Evolutionary conservation across 2,113 vertebrate genomes (phyloP).

Genomic region (Albula glossodonta): DNA sequence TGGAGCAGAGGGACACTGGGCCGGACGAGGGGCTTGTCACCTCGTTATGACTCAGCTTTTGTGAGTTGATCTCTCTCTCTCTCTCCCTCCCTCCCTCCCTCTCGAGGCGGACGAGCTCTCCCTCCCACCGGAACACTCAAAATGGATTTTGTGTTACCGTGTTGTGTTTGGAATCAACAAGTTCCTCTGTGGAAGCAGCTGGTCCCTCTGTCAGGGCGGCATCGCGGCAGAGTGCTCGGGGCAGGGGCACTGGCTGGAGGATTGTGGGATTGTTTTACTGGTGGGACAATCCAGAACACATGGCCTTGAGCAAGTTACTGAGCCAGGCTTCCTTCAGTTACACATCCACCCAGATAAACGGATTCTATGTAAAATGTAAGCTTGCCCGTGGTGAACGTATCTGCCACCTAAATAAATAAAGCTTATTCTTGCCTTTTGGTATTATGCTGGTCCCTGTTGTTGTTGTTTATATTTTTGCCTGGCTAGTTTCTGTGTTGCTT

Average conservation of each 20-base stretch:
- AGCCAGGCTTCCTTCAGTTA: not conserved
- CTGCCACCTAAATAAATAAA: not conserved
- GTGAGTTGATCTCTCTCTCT: not conserved
- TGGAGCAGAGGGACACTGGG: too few relatives aligned
- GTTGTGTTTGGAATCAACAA: not conserved
- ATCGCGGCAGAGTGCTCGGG: not conserved
- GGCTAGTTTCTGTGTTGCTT: too few relatives aligned
- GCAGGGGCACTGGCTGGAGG: not conserved
- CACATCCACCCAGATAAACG: not conserved
- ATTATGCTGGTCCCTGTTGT: too few relatives aligned
- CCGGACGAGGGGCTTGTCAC: not conserved
- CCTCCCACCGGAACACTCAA: not conserved
- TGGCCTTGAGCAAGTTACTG: not conserved
- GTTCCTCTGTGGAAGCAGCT: not conserved
- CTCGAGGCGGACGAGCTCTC: not conserved
- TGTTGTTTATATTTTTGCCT: too few relatives aligned
- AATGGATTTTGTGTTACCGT: not conserved
- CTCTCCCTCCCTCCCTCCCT: not conserved
- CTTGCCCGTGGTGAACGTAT: not conserved
- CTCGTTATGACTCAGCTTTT: not conserved
- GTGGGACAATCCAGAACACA: not conserved
- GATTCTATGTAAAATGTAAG: not conserved
- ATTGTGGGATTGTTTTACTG: not conserved
- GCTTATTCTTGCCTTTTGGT: not conserved
- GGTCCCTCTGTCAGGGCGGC: not conserved